Evolutionary conservation across 2,888 invertebrate species (phyloP).

Genomic region (Cosmorhoe ocellata): DNA sequence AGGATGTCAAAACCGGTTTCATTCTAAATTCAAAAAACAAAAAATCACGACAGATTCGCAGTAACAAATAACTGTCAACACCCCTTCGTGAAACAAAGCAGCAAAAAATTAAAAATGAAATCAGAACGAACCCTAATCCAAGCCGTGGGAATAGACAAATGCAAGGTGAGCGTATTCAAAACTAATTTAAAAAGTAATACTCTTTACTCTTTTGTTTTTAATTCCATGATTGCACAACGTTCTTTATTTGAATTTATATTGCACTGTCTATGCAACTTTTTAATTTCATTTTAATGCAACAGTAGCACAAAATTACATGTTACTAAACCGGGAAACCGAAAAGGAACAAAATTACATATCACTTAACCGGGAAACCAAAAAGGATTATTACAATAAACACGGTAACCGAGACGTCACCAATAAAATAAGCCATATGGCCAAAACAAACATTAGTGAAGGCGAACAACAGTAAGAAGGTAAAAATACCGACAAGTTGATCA

Average conservation of each 20-base stretch:
- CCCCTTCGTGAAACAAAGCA: slow-evolving; percentile 79
- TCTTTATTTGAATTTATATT: slow-evolving; percentile 27
- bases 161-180: slow-evolving; percentile 78
- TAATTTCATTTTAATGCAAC: slow-evolving; percentile 19
- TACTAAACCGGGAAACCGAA: slow-evolving; percentile 39
- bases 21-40: slow-evolving; percentile 67
- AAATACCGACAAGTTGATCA: slow-evolving; percentile 75
- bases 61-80: slow-evolving; percentile 82
- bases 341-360: slow-evolving; percentile 38
- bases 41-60: slow-evolving; percentile 71
- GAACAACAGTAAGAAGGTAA: slow-evolving; percentile 41
- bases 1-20: slow-evolving; percentile 73
- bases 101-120: slow-evolving; percentile 72
- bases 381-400: slow-evolving; percentile 42
- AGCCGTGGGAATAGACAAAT: slow-evolving; percentile 79
- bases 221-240: slow-evolving; percentile 35
- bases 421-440: slow-evolving; percentile 63
- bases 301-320: slow-evolving; percentile 33
- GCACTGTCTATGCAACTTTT: slow-evolving; percentile 24
- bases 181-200: slow-evolving; percentile 82
- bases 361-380: slow-evolving; percentile 39
- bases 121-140: slow-evolving; percentile 72
- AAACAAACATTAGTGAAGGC: slow-evolving; percentile 65
- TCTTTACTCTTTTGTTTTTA: slow-evolving; percentile 62
- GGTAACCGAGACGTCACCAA: slow-evolving; percentile 42